These are phyloP conservation scores for Acleris holmiana DNA, from an alignment of 2,888 invertebrate species.

Conservation along the genomic window DNA sequence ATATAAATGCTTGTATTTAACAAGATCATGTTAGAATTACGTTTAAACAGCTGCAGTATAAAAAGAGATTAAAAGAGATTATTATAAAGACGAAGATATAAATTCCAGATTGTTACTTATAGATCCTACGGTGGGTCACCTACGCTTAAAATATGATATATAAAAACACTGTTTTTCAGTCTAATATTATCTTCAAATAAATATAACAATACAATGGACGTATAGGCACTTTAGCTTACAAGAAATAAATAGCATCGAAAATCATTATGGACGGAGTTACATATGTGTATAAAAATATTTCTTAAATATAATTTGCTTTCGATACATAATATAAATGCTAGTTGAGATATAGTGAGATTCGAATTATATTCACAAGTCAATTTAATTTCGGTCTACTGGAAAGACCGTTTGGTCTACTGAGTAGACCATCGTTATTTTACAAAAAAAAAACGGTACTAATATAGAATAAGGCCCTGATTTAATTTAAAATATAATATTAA, in stretches of 20 bases:
- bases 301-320: slow-evolving; percentile 24
- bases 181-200: not conserved
- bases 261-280: slow-evolving; percentile 27
- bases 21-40: not conserved
- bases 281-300: slow-evolving; percentile 32
- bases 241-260: slow-evolving; percentile 29
- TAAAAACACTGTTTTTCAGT: slow-evolving; percentile 6
- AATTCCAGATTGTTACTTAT: not conserved
- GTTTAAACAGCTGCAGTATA: not conserved
- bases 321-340: slow-evolving; percentile 22
- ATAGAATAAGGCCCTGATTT: not conserved
- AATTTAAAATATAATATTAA: not conserved
- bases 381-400: slow-evolving; percentile 38
- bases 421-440: slow-evolving; percentile 2
- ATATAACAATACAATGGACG: slow-evolving; percentile 6
- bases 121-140: slow-evolving; percentile 31
- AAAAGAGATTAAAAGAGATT: not conserved
- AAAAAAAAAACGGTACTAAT: not conserved
- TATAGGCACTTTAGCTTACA: slow-evolving; percentile 30
- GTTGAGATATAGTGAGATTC: slow-evolving; percentile 30
- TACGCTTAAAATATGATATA: slow-evolving; percentile 6
- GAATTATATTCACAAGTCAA: slow-evolving; percentile 12
- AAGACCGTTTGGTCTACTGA: slow-evolving; percentile 32
- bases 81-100: slow-evolving; percentile 3
- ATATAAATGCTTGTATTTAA: slow-evolving; percentile 9